These are phyloP conservation scores for Scomberomorus guttatus DNA, from an alignment of 2,797 vertebrate genomes.

Conservation along the genomic window DNA sequence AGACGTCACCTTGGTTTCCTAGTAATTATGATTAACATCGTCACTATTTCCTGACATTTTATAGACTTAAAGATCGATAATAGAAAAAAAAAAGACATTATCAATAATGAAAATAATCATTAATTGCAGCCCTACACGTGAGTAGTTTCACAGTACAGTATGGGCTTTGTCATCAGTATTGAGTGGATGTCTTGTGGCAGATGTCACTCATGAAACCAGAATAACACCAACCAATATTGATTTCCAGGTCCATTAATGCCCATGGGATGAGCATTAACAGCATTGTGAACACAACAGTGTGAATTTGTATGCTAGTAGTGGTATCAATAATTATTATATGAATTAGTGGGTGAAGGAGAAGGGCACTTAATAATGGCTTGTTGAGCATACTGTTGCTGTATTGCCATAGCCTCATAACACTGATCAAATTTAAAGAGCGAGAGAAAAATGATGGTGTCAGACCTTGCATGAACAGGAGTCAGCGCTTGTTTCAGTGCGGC, in stretches of 20 bases:
- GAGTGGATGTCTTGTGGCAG: constrained; percentile 36
- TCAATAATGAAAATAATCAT: background rate
- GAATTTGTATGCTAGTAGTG: constrained; percentile 16
- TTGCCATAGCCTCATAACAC: constrained; percentile 11
- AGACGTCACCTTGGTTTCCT: background rate
- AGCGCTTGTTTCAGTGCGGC: constrained; percentile 37
- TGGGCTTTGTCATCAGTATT: background rate
- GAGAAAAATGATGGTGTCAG: constrained; percentile 45
- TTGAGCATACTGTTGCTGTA: constrained; percentile 21
- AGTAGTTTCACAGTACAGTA: constrained; percentile 13
- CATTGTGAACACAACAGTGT: constrained; percentile 34
- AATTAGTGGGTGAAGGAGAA: constrained; percentile 27
- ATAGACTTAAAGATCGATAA: background rate
- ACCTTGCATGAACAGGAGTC: constrained; percentile 33
- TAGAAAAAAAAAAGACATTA: background rate
- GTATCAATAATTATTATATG: constrained; percentile 34
- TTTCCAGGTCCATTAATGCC: constrained; percentile 60
- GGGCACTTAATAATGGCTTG: constrained; percentile 28
- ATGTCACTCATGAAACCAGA: constrained; percentile 47
- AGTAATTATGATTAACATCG: background rate
- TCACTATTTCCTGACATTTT: background rate
- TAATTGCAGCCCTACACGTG: background rate
- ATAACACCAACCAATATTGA: constrained; percentile 62
- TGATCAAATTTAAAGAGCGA: constrained; percentile 26
- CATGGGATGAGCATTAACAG: constrained; percentile 49